These are phyloP conservation scores for Tetragonula carbonaria DNA, from an alignment of 2,888 invertebrate genomes.

Conservation along the genomic window DNA sequence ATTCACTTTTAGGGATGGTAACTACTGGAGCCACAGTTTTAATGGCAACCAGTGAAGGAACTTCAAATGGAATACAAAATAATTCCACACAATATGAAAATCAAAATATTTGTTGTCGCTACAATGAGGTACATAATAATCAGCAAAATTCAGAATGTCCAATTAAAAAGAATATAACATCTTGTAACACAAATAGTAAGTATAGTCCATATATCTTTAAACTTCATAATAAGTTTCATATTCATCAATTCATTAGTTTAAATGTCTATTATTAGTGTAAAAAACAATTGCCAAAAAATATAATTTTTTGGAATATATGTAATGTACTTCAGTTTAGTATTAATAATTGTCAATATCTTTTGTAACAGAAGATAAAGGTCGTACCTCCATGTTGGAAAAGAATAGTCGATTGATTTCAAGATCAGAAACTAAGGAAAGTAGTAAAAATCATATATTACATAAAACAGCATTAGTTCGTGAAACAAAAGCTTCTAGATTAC, in stretches of 20 bases:
- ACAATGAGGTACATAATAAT: conserved; percentile 50
- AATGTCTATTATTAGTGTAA: conserved; percentile 2
- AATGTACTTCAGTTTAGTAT: conserved; percentile 40
- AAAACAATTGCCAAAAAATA: conserved; percentile 38
- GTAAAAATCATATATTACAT: conserved; percentile 63
- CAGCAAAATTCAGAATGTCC: conserved; percentile 62
- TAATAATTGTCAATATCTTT: conserved; percentile 24
- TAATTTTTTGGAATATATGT: conserved; percentile 6
- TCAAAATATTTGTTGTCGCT: conserved; percentile 55
- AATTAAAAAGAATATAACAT: conserved; percentile 57
- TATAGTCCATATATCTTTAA: neutral
- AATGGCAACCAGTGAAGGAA: conserved; percentile 77
- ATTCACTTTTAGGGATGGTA: conserved; percentile 75
- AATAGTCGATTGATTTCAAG: conserved; percentile 84
- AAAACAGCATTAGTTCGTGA: conserved; percentile 75
- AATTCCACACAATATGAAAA: conserved; percentile 63
- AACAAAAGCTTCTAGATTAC: conserved; percentile 77
- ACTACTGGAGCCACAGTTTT: conserved; percentile 76
- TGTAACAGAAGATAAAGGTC: conserved; percentile 59
- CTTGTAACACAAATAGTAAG: conserved; percentile 58
- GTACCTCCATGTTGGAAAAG: conserved; percentile 69
- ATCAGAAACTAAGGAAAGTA: conserved; percentile 69
- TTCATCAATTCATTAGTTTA: conserved; percentile 2
- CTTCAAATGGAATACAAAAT: conserved; percentile 71
- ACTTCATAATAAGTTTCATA: neutral